Base-by-base conservation (phyloP, 1,140 invertebrate genomes). In the Ptiloglossa arizonensis region DNA sequence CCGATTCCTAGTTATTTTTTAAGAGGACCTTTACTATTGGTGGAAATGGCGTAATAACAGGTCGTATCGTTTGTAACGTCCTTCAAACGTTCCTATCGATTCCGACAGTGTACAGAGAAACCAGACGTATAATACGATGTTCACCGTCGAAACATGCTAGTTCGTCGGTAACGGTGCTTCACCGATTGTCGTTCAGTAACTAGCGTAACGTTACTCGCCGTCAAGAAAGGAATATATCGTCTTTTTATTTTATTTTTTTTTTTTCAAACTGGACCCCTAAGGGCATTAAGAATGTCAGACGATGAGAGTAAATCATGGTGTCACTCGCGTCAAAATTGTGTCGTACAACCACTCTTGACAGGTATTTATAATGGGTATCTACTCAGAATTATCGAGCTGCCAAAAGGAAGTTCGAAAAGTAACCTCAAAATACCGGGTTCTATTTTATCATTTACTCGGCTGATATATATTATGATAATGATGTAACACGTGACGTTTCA, bases 301-400 rank as follows among this genome's bases (percentile, higher is more conserved):
- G 68, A 88, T 56, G 73, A 78, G 44, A 57, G 80, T 27, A 77
- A 87, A 59, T 64, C 82, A 5, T 89, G 90, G 73, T 90, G 90
- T 75, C 91, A 91, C 81, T 93, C 93, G 82, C 93, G 94, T 60
- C 96, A 96, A 90, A 97, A 97, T 93, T 95, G 95, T 69, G 95
- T 97, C 78, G 95, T 97, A 57, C 96, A 97, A 91, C 96, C 96
- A 59, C 91, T 97, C 59, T 93, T 97, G 60, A 96, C 96, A 85
- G 96, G 96, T 96, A 93, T 89, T 48, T 62, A 0, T n/a, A 29
- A 52, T n/a, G 1, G n/a, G 8, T 22, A 56, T 17, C 35, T 60
- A 46, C 29, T 9, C 24, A 5, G 4, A 17, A 57, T 44, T 32
- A 59, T 27, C 1, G 0, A 48, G 2, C n/a, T 44, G n/a, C 5